Conservation (phyloP, 2,113 vertebrate genomes). For the Rhinogobius similis region DNA sequence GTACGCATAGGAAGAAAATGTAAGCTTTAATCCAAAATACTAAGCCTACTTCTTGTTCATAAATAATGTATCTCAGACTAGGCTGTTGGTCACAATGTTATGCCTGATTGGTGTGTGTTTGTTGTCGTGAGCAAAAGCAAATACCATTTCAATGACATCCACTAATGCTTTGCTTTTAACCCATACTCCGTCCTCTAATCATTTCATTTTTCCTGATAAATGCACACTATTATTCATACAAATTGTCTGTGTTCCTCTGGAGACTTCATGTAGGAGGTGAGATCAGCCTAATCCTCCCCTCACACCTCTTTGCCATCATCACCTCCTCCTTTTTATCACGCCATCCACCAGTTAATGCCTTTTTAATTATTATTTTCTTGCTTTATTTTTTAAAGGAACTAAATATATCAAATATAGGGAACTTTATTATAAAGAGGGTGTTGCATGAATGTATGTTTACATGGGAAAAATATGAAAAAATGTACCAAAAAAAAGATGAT, state of each 20-base stretch:
- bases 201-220: conserved; percentile 25
- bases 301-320: conserved; percentile 39
- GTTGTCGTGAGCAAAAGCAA: conserved; percentile 29
- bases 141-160: conserved; percentile 27
- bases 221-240: conserved; percentile 14
- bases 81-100: not conserved
- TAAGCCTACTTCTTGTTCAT: not conserved
- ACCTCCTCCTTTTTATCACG: conserved; percentile 40
- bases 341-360: conserved; percentile 55
- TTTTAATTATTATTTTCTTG: conserved; percentile 27
- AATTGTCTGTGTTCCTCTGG: conserved; percentile 44
- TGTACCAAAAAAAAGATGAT: conserved; percentile 61
- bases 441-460: conserved; percentile 88
- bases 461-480: conserved; percentile 77
- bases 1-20: not conserved
- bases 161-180: conserved; percentile 31
- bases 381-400: conserved; percentile 47
- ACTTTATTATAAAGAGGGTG: conserved; percentile 83
- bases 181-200: conserved; percentile 29
- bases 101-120: conserved; percentile 9
- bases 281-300: conserved; percentile 47
- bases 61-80: not conserved
- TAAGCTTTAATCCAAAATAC: too few species aligned
- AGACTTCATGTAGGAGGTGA: conserved; percentile 43
- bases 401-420: conserved; percentile 82